Conservation (phyloP, 1,140 invertebrate genomes). For the Caenorhabditis inopinata region DNA sequence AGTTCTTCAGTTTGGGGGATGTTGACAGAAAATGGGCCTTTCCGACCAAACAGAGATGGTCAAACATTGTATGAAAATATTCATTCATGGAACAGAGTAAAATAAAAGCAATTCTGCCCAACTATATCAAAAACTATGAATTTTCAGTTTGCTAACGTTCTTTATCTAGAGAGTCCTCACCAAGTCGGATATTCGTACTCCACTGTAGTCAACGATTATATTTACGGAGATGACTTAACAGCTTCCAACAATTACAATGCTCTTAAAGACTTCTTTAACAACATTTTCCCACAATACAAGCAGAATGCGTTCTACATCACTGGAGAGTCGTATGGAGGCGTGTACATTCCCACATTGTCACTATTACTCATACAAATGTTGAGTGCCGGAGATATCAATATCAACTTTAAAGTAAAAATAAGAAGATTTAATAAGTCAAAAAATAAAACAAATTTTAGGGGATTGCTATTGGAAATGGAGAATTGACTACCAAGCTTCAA, state of each 20-base stretch:
- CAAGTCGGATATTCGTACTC: conserved; percentile 71
- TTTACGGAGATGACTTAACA: conserved; percentile 66
- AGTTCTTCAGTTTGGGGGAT: conserved; percentile 69
- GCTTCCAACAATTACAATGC: conserved; percentile 67
- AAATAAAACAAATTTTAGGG: conserved; percentile 43
- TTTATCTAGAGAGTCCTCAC: conserved; percentile 70
- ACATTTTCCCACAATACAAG: conserved; percentile 69
- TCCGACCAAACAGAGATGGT: conserved; percentile 63
- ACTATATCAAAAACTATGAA: not conserved
- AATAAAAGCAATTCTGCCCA: too few relatives aligned
- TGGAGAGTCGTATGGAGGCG: conserved; percentile 68
- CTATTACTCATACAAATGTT: conserved; percentile 62
- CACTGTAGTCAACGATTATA: conserved; percentile 65
- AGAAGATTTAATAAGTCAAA: too few relatives aligned
- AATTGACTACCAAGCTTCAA: conserved; percentile 41
- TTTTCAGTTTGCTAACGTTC: conserved; percentile 77
- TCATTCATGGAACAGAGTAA: conserved; percentile 69
- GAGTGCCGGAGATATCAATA: not conserved
- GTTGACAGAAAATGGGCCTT: conserved; percentile 70
- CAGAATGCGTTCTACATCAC: conserved; percentile 67
- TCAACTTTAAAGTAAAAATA: conserved; percentile 34
- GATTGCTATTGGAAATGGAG: conserved; percentile 45
- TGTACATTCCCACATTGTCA: conserved; percentile 68
- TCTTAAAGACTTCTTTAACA: conserved; percentile 68
- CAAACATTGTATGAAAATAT: conserved; percentile 66